Percentiles rank a stretch among this genome's conserved stretches.
phyloP scores from a whole-genome alignment of 2,797 vertebrate species.

The Malacoctenus gilli region DNA sequence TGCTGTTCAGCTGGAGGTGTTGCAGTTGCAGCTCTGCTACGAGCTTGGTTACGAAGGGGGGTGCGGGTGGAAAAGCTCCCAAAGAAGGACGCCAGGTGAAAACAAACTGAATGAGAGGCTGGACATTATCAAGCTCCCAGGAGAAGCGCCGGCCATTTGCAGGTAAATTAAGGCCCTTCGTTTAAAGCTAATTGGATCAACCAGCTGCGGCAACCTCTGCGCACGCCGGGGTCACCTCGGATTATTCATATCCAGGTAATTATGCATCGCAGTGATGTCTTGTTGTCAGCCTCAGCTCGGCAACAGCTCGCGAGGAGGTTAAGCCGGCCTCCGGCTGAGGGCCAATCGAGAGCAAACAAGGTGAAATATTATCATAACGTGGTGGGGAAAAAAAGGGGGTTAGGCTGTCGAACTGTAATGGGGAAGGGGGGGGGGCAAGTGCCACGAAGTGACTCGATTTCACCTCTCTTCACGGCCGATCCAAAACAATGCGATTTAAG shows the following conservation, averaged over 20 bases:
- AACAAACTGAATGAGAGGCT: conserved; percentile 33
- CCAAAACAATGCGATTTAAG: neutral
- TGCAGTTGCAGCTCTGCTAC: no score
- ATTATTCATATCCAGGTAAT: conserved; percentile 73
- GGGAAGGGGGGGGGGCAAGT: conserved; percentile 16
- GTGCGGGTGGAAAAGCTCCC: no score
- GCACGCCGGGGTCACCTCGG: conserved; percentile 59
- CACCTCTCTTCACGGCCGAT: neutral
- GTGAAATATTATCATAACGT: conserved; percentile 40
- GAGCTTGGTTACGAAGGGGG: no score
- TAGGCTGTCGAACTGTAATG: conserved; percentile 3
- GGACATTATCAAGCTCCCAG: conserved; percentile 59
- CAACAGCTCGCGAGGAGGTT: conserved; percentile 47
- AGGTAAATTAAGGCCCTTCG: conserved; percentile 63
- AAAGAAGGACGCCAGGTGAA: no score
- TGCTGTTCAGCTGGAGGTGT: no score
- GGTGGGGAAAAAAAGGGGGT: conserved; percentile 8
- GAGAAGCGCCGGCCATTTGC: conserved; percentile 66
- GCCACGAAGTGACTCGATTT: conserved; percentile 17
- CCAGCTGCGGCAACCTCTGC: conserved; percentile 53
- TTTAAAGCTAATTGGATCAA: conserved; percentile 79
- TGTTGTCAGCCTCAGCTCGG: conserved; percentile 48
- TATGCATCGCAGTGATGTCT: conserved; percentile 49
- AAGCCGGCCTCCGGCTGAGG: conserved; percentile 39
- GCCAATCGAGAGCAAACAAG: conserved; percentile 26